A percentile compares a stretch with the other conserved stretches of the same genome.
Evolutionary conservation across 2,113 vertebrate species (phyloP).

Genomic region (Madoqua kirkii): DNA sequence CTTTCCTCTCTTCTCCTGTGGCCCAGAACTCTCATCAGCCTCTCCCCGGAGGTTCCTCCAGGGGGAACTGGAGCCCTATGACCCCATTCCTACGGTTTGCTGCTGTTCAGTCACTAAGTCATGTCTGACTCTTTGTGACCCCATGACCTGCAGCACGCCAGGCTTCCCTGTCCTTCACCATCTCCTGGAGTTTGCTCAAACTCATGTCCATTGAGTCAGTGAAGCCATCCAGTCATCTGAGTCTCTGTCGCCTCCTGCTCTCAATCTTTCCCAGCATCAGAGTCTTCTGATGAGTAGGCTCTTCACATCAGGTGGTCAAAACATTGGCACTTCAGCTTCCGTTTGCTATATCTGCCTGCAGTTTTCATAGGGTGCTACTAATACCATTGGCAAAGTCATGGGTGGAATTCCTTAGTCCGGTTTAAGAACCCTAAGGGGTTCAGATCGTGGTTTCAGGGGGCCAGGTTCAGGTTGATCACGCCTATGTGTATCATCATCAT

Average conservation of each 20-base stretch:
- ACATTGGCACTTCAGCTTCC: neutral
- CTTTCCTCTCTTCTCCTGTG: neutral
- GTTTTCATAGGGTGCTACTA: fast-evolving
- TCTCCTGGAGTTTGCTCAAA: neutral
- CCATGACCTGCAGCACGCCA: neutral
- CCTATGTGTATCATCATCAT: fast-evolving
- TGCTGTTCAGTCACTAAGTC: neutral
- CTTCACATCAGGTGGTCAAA: neutral
- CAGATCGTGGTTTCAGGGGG: fast-evolving
- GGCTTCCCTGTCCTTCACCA: neutral
- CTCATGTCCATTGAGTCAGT: neutral
- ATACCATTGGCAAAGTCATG: fast-evolving
- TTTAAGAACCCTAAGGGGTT: too few species aligned
- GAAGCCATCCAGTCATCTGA: neutral
- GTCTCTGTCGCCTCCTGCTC: neutral
- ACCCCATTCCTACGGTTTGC: neutral
- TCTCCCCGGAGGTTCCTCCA: neutral
- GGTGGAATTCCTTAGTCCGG: fast-evolving
- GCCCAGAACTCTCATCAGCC: fast-evolving
- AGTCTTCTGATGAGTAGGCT: neutral
- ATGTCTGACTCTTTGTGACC: neutral
- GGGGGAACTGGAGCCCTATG: too few species aligned
- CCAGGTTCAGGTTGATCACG: fast-evolving
- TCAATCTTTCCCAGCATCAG: neutral
- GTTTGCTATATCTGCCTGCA: fast-evolving